Conservation (phyloP, 1,140 invertebrate genomes). For the Caenorhabditis brenneri region DNA sequence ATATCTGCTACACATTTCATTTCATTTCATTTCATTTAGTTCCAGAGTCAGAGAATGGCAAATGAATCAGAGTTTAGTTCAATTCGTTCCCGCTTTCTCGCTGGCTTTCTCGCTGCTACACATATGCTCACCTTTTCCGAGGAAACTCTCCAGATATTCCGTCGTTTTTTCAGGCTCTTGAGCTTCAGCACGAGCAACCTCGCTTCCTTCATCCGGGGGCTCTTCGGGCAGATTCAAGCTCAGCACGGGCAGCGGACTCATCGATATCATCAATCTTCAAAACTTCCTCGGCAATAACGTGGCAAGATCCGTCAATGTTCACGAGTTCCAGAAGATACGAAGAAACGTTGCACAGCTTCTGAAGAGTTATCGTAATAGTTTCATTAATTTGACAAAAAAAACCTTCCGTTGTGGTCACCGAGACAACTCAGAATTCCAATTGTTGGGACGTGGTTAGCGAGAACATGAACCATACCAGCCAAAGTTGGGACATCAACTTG, state of each 20-base stretch:
- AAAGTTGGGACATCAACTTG: constrained; percentile 98
- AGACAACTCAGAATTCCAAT: constrained; percentile 92
- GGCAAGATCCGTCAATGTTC: constrained; percentile 96
- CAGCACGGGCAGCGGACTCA: constrained; percentile 65
- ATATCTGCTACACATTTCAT: too few species aligned
- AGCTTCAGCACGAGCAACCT: too few species aligned
- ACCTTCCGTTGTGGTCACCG: constrained; percentile 87
- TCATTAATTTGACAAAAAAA: not conserved
- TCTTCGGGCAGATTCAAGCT: constrained; percentile 49
- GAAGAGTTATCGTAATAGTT: too few species aligned
- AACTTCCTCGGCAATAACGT: constrained; percentile 96
- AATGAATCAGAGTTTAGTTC: too few species aligned
- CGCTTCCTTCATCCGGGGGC: constrained; percentile 59
- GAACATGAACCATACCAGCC: constrained; percentile 86
- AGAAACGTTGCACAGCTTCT: constrained; percentile 73
- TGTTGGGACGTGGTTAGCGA: constrained; percentile 94
- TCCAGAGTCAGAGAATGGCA: too few species aligned
- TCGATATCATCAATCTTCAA: constrained; percentile 87
- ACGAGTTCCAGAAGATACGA: constrained; percentile 95
- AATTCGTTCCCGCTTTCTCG: too few species aligned
- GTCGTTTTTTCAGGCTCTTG: too few species aligned
- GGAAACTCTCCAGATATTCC: too few species aligned
- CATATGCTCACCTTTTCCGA: too few species aligned
- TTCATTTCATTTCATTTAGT: too few species aligned
- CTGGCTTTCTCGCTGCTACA: too few species aligned